A percentile compares a stretch with the other conserved stretches of the same genome.
These are phyloP conservation scores for Cotesia congregata DNA, from an alignment of 2,888 invertebrate genomes.

Conservation along the genomic window DNA sequence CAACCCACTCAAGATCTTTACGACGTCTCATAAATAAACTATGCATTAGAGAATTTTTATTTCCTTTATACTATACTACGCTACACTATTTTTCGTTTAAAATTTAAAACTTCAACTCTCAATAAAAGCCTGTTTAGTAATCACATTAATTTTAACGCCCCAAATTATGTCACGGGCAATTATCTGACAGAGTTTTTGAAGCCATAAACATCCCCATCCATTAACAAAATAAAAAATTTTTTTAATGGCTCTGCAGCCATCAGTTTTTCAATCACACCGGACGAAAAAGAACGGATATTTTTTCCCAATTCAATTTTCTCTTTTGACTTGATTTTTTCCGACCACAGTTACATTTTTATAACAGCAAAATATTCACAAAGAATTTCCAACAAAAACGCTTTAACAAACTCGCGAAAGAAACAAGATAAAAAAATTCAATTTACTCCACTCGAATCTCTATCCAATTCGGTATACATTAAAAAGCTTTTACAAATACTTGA, in stretches of 20 bases:
- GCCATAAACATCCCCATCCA: no score
- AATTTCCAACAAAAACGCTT: neutral
- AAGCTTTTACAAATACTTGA: constrained; percentile 2
- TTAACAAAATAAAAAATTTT: no score
- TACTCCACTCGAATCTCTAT: constrained; percentile 1
- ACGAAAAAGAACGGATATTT: neutral
- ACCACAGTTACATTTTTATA: neutral
- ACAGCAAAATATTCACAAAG: neutral
- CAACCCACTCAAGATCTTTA: neutral
- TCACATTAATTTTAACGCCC: no score
- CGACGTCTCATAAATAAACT: neutral
- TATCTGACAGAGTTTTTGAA: no score
- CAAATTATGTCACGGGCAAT: no score
- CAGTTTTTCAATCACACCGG: no score
- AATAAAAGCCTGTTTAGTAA: no score
- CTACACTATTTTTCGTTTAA: no score
- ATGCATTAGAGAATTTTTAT: neutral
- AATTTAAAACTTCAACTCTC: neutral
- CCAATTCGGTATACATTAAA: neutral
- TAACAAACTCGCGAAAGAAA: constrained; percentile 1
- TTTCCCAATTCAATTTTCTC: neutral
- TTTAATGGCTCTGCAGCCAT: no score
- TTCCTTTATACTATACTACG: neutral
- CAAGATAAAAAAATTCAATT: constrained; percentile 8
- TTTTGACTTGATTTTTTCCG: neutral